Evolutionary conservation across 2,888 invertebrate species (phyloP), one percentile per base, ranked within the genome.

Genomic region (Lithophane socia): DNA sequence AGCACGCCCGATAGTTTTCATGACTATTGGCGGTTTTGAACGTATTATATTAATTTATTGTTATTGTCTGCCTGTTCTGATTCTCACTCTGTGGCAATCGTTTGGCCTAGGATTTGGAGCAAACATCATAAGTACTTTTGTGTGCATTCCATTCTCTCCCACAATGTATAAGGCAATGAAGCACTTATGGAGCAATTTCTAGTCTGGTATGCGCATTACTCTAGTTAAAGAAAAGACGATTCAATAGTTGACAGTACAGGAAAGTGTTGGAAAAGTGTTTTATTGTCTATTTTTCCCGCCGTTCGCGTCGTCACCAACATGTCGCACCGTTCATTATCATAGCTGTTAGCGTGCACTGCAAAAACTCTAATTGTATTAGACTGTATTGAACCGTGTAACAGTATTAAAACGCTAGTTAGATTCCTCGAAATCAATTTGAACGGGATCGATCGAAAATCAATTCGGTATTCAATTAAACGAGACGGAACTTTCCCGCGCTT

Each of bases 381-480:
- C 86, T 91, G 85, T 90, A 92, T 86, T 86, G 86, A 90, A 88
- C 86, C 92, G 88, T 90, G 90, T 93, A 93, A 94, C 93, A 92
- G 91, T 92, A 93, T 91, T 92, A 90, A 80, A 90, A 92, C 86
- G 92, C 92, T 91, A 87, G 89, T 92, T 91, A 92, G 90, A 93
- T 92, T 92, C 90, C 91, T 91, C 90, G 88, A 91, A 94, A 94
- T 93, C 93, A 91, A 92, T 94, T 93, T 92, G 88, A 94, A 95
- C 94, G 93, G 92, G 91, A 94, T 94, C 90, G 92, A 93, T 92
- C 89, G 90, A 94, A 94, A 94, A 95, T 94, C 92, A 92, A 95
- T 95, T 94, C 93, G 92, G 92, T 92, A 94, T 95, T 95, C 94
- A 95, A 96, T 96, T 94, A 94, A 92, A 93, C 90, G 91, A 94